Percentiles rank a stretch among this genome's conserved stretches.
phyloP scores from a whole-genome alignment of 2,797 vertebrate genomes.

The Chiroxiphia lanceolata region DNA sequence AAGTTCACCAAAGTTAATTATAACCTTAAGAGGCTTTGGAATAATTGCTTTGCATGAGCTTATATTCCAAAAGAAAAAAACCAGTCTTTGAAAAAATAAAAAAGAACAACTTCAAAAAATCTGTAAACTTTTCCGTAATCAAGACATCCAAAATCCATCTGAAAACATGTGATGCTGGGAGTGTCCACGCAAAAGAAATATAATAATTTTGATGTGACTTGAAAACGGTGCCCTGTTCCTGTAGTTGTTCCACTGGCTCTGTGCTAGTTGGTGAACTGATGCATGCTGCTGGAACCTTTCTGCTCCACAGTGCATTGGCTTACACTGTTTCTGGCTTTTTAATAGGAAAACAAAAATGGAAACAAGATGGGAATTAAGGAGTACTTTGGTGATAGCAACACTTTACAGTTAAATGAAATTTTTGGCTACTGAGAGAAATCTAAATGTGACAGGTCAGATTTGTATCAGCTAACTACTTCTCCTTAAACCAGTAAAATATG shows the following conservation, averaged over 20 bases:
- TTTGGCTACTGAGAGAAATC: neutral
- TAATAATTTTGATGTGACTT: neutral
- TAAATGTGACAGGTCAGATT: neutral
- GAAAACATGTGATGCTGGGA: neutral
- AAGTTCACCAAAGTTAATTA: conserved; percentile 21
- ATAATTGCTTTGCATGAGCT: neutral
- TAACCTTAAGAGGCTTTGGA: conserved; percentile 13
- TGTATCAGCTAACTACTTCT: neutral
- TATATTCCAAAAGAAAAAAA: neutral
- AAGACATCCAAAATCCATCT: neutral
- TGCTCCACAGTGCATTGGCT: neutral
- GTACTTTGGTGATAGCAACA: neutral
- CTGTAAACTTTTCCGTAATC: neutral
- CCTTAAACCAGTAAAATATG: neutral
- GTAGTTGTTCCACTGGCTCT: neutral
- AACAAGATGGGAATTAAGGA: neutral
- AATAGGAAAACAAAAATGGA: neutral
- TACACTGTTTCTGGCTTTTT: neutral
- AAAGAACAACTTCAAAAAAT: neutral
- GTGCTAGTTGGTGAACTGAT: neutral
- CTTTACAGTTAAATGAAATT: neutral
- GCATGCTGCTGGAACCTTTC: neutral
- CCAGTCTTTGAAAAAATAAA: neutral
- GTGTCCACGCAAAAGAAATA: neutral
- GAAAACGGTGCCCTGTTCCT: neutral